Percentiles rank a stretch among this genome's conserved stretches.
Evolutionary conservation across 2,113 vertebrate genomes (phyloP).

Genomic region (Ophthalmolycus amberensis): DNA sequence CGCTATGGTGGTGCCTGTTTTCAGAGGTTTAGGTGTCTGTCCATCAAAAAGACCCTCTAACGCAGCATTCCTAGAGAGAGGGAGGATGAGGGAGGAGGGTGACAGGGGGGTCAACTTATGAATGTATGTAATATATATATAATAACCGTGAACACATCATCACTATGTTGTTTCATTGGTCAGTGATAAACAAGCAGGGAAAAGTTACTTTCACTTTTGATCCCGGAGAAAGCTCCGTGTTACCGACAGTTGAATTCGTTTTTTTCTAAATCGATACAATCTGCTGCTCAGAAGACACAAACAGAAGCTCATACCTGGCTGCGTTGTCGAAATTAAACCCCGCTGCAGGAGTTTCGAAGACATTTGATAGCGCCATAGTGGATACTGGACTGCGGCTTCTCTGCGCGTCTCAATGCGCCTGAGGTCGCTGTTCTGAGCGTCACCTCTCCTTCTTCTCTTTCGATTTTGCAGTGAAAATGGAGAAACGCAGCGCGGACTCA

Average conservation of each 20-base stretch:
- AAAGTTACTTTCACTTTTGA: slow-evolving; percentile 78
- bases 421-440: slow-evolving; percentile 67
- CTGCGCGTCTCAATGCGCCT: slow-evolving; percentile 50
- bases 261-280: not conserved
- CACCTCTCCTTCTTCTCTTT: slow-evolving; percentile 44
- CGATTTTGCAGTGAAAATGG: slow-evolving; percentile 64
- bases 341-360: slow-evolving; percentile 61
- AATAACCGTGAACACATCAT: not conserved
- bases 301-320: slow-evolving; percentile 44
- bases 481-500: slow-evolving; percentile 54
- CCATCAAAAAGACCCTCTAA: slow-evolving; percentile 60
- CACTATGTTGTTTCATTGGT: not conserved
- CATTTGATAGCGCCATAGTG: slow-evolving; percentile 74
- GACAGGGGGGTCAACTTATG: not conserved
- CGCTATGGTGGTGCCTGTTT: slow-evolving; percentile 84
- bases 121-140: not conserved
- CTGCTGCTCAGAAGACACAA: not conserved
- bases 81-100: not conserved
- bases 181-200: not conserved
- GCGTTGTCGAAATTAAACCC: slow-evolving; percentile 83
- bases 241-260: rapidly evolving
- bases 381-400: slow-evolving; percentile 7
- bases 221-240: rapidly evolving
- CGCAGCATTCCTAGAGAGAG: slow-evolving; percentile 70
- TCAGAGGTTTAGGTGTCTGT: slow-evolving; percentile 70